phyloP scores from a whole-genome alignment of 1,140 invertebrate species.

The Papilio dardanus region DNA sequence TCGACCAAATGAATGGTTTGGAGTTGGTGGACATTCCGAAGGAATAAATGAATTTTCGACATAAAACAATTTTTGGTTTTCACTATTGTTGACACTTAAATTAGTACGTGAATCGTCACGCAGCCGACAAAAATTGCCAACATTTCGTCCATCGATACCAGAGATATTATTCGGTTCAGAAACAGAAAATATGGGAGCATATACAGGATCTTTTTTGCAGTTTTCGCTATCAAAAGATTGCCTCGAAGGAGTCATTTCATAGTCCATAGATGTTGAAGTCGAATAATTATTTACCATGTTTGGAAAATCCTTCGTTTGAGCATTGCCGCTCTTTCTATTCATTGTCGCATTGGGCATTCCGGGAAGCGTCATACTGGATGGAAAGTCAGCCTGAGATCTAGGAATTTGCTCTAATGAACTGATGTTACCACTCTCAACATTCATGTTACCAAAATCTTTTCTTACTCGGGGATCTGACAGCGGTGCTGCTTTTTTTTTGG shows the following conservation, averaged over 20 bases:
- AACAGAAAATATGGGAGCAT: constrained; percentile 56
- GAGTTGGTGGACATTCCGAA: constrained; percentile 31
- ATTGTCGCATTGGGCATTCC: constrained; percentile 39
- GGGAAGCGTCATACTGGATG: constrained; percentile 50
- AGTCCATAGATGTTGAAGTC: constrained; percentile 49
- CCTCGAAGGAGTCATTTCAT: constrained; percentile 59
- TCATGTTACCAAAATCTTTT: constrained; percentile 48
- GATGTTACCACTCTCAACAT: constrained; percentile 44
- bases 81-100: constrained; percentile 3
- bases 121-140: background rate
- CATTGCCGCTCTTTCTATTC: constrained; percentile 34
- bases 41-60: constrained; percentile 29
- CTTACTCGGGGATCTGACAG: constrained; percentile 56
- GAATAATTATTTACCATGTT: constrained; percentile 41
- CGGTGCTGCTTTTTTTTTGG: constrained; percentile 39
- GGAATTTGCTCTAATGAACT: constrained; percentile 20
- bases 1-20: constrained; percentile 23
- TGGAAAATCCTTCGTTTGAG: constrained; percentile 16
- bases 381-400: background rate
- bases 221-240: constrained; percentile 59
- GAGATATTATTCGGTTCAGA: constrained; percentile 47
- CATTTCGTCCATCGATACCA: constrained; percentile 34
- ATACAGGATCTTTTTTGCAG: constrained; percentile 60
- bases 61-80: constrained; percentile 4
- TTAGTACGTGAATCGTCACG: background rate